phyloP scores from a whole-genome alignment of 2,113 vertebrate species.

The Butastur rufipennis region DNA sequence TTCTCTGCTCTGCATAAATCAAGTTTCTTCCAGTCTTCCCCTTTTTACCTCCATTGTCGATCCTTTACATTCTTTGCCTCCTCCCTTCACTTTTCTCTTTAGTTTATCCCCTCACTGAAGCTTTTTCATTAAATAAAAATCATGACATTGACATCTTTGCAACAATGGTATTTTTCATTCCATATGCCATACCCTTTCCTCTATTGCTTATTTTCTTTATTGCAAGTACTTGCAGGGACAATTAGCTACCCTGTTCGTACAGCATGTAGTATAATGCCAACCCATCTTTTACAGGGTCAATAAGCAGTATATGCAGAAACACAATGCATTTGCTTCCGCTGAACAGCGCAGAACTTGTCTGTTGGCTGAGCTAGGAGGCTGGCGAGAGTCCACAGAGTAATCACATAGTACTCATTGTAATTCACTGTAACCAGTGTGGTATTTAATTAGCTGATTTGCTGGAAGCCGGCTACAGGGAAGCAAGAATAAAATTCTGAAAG shows the following conservation, averaged over 20 bases:
- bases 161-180: not conserved
- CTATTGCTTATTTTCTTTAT: not conserved
- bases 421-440: conserved; percentile 68
- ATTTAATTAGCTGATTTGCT: conserved; percentile 74
- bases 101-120: not conserved
- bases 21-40: not conserved
- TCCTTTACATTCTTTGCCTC: not conserved
- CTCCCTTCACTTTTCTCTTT: not conserved
- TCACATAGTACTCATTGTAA: conserved; percentile 63
- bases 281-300: not conserved
- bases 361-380: conserved; percentile 31
- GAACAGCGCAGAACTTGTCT: not conserved
- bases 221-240: not conserved
- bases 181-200: not conserved
- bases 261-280: not conserved
- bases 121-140: not conserved
- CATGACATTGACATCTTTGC: not conserved
- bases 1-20: not conserved
- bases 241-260: not conserved
- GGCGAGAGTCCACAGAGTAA: conserved; percentile 1
- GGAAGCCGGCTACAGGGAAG: conserved; percentile 50
- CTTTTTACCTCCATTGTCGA: not conserved
- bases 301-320: not conserved
- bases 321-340: not conserved
- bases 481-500: conserved; percentile 12